These are phyloP conservation scores for Lepus timidus DNA, from an alignment of 2,113 vertebrate genomes.

Conservation along the genomic window DNA sequence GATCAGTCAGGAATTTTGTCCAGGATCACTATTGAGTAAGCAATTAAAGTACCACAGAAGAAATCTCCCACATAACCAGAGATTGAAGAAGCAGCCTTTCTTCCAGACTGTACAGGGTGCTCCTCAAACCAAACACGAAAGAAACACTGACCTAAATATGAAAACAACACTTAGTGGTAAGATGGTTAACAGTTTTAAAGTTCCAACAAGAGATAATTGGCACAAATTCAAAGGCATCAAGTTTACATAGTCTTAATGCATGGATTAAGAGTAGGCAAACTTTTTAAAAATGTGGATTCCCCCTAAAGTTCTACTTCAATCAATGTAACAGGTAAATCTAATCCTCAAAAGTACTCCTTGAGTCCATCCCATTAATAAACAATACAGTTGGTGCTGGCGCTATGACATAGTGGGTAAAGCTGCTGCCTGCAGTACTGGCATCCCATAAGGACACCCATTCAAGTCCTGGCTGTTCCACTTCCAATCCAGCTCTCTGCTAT, in stretches of 20 bases:
- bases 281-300: constrained; percentile 3
- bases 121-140: neutral
- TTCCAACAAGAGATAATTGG: neutral
- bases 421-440: too few species aligned
- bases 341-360: neutral
- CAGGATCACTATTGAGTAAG: neutral
- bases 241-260: neutral
- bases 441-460: too few species aligned
- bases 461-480: too few species aligned
- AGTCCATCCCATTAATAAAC: neutral
- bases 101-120: neutral
- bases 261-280: neutral
- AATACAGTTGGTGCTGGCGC: neutral
- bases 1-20: neutral
- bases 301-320: neutral
- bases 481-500: too few species aligned
- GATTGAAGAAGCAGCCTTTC: neutral
- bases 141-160: neutral
- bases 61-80: neutral
- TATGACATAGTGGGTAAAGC: too few species aligned
- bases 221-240: neutral
- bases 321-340: neutral
- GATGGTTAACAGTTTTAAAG: neutral
- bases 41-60: neutral
- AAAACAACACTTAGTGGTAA: neutral